Base-by-base conservation (phyloP, 2,888 invertebrate genomes). In the Drosophila borborema region DNA sequence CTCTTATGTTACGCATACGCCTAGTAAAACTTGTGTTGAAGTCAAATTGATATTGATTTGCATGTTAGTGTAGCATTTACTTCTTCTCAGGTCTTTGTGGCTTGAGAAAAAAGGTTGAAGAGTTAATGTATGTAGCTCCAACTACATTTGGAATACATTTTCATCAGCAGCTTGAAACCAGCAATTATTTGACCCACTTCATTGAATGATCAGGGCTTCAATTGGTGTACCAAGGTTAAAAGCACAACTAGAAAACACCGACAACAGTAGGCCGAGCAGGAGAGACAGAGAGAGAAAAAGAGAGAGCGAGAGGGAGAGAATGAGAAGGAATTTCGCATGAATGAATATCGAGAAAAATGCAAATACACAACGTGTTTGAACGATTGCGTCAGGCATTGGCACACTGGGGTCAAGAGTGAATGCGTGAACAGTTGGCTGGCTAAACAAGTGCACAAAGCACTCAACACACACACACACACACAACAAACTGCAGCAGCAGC, bases 341-440 rank as follows among this genome's bases (percentile, higher is more conserved):
- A 43, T 31, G 36, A 45, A 28, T 20, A 64, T 64, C 36, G 65
- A 65, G 65, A 36, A 18, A 43, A 31, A 38, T 38, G 51, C 60
- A 82, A 79, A 79, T 67, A 67, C 63, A 78, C 63, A 78, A 69
- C 31, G 53, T 38, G 38, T 66, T 63, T 78, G 69, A 70, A 59
- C 59, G 54, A 61, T 64, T 55, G 72, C 79, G 6, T n/a, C 53
- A 46, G 61, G 63, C 48, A 67, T 64, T 64, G 70, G 60, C 51
- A 43, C 58, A 12, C 48, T 43, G 53, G 53, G 67, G 74, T 60
- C 61, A 71, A 75, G 72, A 75, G 80, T 75, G 67, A 75, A 71
- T 58, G 75, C 67, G 60, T 63, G 61, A 79, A 82, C 60, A 79
- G 72, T 67, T 75, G 72, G 66, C 80, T 79, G 75, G 67, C 64